Conservation (phyloP, 2,797 vertebrate species). For the Tenualosa thibaudeaui region DNA sequence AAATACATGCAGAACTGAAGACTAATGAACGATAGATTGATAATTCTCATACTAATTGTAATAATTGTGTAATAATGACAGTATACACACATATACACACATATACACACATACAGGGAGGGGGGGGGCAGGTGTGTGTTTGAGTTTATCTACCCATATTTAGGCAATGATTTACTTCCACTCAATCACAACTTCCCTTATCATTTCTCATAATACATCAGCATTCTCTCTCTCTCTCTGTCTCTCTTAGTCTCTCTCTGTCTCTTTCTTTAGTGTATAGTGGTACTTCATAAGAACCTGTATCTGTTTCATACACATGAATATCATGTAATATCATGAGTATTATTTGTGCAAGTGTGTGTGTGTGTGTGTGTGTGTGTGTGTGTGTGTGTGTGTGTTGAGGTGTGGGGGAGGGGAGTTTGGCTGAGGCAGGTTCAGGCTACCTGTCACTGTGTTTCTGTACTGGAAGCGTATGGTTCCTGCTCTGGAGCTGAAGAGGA, state of each 20-base stretch:
- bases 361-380: neutral
- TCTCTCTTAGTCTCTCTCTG: neutral
- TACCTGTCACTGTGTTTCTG: neutral
- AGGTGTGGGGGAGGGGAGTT: neutral
- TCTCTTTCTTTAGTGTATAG: neutral
- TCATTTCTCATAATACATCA: neutral
- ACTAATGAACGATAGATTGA: too few relatives aligned
- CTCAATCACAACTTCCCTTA: neutral
- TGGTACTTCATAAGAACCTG: too few relatives aligned
- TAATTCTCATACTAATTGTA: too few relatives aligned
- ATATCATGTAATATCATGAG: too few relatives aligned
- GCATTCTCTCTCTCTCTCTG: neutral
- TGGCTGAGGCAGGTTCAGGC: neutral
- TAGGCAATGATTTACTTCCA: neutral
- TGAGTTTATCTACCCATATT: constrained; percentile 6
- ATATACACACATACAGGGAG: too few relatives aligned
- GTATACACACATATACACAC: too few relatives aligned
- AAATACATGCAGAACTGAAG: neutral
- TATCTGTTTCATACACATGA: too few relatives aligned
- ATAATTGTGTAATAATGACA: too few relatives aligned
- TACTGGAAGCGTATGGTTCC: neutral
- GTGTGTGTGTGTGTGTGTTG: neutral
- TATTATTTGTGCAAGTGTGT: neutral
- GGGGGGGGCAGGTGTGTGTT: neutral
- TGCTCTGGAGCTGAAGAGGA: neutral